A percentile compares a stretch with the other conserved stretches of the same genome.
Evolutionary conservation across 23 tunicate genomes (phyloP).

Genomic region (Trididemnum clinides): DNA sequence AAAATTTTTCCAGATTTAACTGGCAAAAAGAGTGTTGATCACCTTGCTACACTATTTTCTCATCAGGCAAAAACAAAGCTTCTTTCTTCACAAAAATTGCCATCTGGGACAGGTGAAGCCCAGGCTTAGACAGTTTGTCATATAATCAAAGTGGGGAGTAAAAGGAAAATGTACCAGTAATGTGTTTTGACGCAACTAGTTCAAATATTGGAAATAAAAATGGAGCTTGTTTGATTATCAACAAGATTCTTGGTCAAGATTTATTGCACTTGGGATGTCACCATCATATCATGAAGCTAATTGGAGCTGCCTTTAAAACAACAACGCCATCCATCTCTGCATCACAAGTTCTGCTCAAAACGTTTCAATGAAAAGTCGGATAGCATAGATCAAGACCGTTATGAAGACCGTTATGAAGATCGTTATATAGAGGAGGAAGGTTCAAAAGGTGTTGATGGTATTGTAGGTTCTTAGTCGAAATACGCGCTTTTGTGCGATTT

Average conservation of each 20-base stretch:
- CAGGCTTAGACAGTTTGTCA: slow-evolving; percentile 8
- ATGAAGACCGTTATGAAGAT: too few relatives aligned
- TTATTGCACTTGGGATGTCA: too few relatives aligned
- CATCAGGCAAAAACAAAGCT: not conserved
- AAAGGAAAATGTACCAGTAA: not conserved
- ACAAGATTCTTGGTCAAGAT: not conserved
- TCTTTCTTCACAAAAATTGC: not conserved
- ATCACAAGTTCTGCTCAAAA: slow-evolving; percentile 1
- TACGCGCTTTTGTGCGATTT: too few relatives aligned
- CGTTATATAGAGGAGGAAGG: not conserved
- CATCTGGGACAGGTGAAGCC: slow-evolving; percentile 20
- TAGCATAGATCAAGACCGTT: not conserved
- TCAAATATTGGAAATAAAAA: not conserved
- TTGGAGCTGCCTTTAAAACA: slow-evolving; percentile 10
- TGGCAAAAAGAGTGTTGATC: not conserved
- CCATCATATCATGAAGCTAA: not conserved
- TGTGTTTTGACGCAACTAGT: slow-evolving; percentile 4
- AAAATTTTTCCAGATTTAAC: slow-evolving; percentile 6
- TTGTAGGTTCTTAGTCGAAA: too few relatives aligned
- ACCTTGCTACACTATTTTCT: slow-evolving; percentile 5
- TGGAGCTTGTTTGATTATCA: not conserved
- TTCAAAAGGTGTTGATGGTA: too few relatives aligned
- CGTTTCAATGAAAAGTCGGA: not conserved
- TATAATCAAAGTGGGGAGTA: not conserved
- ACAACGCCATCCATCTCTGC: slow-evolving; percentile 3